These are phyloP conservation scores for Drosophila histrio DNA, from an alignment of 2,888 invertebrate genomes.

Conservation along the genomic window DNA sequence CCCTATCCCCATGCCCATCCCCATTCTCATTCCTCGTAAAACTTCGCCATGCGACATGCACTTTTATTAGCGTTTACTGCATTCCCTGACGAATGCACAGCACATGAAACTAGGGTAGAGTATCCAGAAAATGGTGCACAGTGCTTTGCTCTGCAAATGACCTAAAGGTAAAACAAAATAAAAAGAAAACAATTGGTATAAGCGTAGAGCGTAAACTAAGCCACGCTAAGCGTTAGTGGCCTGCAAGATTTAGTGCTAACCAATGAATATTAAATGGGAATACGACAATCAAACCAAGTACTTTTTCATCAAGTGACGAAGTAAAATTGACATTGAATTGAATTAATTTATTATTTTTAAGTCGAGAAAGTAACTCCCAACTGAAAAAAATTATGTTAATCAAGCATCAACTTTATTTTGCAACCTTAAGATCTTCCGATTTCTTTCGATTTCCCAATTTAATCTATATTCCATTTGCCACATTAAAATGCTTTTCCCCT, in stretches of 20 bases:
- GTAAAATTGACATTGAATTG: background rate
- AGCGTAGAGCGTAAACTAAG: conserved; percentile 8
- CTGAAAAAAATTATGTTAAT: too few species aligned
- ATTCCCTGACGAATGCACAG: conserved; percentile 71
- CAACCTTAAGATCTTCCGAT: background rate
- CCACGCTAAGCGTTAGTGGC: conserved; percentile 37
- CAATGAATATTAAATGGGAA: conserved; percentile 64
- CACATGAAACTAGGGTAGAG: background rate
- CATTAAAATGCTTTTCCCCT: conserved; percentile 27
- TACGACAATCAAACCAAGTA: conserved; percentile 26
- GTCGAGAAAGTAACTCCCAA: background rate
- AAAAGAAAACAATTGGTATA: background rate
- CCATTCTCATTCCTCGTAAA: conserved; percentile 55
- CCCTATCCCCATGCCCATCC: conserved; percentile 9
- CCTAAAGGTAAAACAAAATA: background rate
- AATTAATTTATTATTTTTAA: background rate
- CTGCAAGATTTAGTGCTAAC: conserved; percentile 40
- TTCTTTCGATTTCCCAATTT: background rate
- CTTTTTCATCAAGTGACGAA: background rate
- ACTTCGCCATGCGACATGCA: conserved; percentile 74
- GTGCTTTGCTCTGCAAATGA: conserved; percentile 16
- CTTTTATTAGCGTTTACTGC: conserved; percentile 79
- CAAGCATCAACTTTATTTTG: too few species aligned
- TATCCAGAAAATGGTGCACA: conserved; percentile 9
- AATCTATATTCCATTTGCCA: conserved; percentile 8